These are phyloP conservation scores for Platerodrilus igneus DNA, from an alignment of 2,888 invertebrate genomes.

Conservation along the genomic window DNA sequence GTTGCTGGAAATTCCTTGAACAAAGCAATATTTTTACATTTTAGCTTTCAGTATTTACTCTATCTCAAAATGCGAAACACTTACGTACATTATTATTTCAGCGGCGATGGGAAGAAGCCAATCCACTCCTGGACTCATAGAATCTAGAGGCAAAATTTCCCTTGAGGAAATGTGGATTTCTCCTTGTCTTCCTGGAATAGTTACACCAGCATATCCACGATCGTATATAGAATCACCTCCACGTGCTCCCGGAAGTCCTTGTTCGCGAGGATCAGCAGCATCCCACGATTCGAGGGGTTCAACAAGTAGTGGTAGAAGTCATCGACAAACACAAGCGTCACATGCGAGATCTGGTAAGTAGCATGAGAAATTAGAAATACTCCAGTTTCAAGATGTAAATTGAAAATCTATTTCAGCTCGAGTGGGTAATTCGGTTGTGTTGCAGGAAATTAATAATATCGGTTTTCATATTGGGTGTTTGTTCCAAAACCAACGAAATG, in stretches of 20 bases:
- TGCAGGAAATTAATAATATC: no score
- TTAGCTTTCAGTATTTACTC: no score
- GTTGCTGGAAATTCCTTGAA: not conserved
- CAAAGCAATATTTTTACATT: not conserved
- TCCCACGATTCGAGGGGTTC: constrained; percentile 41
- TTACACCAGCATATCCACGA: constrained; percentile 38
- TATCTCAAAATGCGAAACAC: no score
- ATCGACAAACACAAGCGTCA: constrained; percentile 44
- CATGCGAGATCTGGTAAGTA: constrained; percentile 45
- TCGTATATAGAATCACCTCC: constrained; percentile 44
- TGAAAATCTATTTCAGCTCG: no score
- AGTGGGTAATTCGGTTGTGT: no score
- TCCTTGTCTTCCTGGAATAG: constrained; percentile 44
- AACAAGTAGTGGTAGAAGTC: constrained; percentile 50
- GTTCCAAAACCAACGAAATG: no score
- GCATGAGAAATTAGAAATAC: not conserved
- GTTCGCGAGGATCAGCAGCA: constrained; percentile 37
- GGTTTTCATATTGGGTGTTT: no score
- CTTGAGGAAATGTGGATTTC: constrained; percentile 81
- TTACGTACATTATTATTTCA: constrained; percentile 51
- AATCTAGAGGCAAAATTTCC: constrained; percentile 85
- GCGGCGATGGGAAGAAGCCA: constrained; percentile 94
- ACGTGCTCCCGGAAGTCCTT: constrained; percentile 51
- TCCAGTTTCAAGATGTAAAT: no score
- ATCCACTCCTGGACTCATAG: constrained; percentile 93